Conservation (phyloP, 2,113 vertebrate species). For the Pseudopodoces humilis region DNA sequence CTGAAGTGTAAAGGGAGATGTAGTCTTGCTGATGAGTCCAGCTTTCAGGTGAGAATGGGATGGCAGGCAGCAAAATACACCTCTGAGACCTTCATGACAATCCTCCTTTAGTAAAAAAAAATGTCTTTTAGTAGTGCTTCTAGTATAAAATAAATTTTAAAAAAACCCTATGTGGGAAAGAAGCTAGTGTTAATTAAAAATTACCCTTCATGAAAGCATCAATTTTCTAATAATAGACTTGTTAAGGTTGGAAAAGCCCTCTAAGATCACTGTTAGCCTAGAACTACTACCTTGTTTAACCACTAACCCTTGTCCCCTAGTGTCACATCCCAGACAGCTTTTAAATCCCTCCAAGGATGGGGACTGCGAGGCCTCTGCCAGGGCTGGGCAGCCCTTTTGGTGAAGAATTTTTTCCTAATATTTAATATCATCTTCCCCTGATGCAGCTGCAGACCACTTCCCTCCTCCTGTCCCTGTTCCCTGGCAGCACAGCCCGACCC, state of each 20-base stretch:
- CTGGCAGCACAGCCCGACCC: not conserved
- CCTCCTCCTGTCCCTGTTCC: not conserved
- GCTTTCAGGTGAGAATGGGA: not conserved
- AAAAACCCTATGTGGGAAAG: not conserved
- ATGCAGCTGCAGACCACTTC: not conserved
- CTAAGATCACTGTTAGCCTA: not conserved
- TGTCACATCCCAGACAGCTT: not conserved
- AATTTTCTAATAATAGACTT: not conserved
- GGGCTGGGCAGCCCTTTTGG: not conserved
- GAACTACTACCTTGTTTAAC: not conserved
- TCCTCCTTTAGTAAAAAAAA: not conserved
- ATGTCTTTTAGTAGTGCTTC: not conserved
- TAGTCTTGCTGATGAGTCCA: not conserved
- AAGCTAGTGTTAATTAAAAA: not conserved
- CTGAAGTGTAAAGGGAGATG: not conserved
- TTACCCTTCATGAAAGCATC: not conserved
- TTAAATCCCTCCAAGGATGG: not conserved
- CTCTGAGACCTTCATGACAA: not conserved
- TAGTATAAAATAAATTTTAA: not conserved
- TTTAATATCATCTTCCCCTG: not conserved
- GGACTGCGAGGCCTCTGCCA: not conserved
- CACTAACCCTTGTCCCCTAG: not conserved
- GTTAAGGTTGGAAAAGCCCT: not conserved
- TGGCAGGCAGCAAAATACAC: not conserved
- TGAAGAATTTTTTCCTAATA: not conserved